Percentiles rank a stretch among this genome's conserved stretches.
Evolutionary conservation across 2,797 vertebrate species (phyloP).

Genomic region (Gambelia wislizenii): DNA sequence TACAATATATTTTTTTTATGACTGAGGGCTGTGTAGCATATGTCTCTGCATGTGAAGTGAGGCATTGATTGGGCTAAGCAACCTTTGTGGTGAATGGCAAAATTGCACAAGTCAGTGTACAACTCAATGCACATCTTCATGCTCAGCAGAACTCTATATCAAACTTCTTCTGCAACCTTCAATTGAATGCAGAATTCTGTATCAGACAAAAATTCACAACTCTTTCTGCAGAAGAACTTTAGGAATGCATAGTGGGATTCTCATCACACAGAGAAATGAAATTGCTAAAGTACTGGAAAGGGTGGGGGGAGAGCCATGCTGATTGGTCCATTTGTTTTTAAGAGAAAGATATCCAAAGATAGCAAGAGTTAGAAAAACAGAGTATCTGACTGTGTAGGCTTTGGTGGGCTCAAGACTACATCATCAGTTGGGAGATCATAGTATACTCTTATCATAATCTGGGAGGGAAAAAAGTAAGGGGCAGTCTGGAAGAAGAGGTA

Average conservation of each 20-base stretch:
- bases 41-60: too few relatives aligned
- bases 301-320: neutral
- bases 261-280: neutral
- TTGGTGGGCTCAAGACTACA: neutral
- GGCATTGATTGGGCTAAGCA: too few relatives aligned
- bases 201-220: too few relatives aligned
- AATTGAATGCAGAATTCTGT: too few relatives aligned
- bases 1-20: neutral
- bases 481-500: neutral
- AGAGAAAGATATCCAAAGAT: neutral
- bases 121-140: too few relatives aligned
- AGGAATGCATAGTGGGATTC: too few relatives aligned
- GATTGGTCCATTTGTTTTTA: neutral
- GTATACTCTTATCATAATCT: neutral
- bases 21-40: too few relatives aligned
- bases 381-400: neutral
- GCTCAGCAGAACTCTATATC: too few relatives aligned
- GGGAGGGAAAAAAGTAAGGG: accelerated
- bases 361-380: neutral
- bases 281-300: neutral
- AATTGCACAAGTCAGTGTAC: too few relatives aligned
- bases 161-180: too few relatives aligned
- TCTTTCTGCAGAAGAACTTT: too few relatives aligned
- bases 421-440: neutral
- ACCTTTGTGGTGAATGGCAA: too few relatives aligned